phyloP scores from a whole-genome alignment of 1,140 invertebrate genomes.

The Hylaeus anthracinus region DNA sequence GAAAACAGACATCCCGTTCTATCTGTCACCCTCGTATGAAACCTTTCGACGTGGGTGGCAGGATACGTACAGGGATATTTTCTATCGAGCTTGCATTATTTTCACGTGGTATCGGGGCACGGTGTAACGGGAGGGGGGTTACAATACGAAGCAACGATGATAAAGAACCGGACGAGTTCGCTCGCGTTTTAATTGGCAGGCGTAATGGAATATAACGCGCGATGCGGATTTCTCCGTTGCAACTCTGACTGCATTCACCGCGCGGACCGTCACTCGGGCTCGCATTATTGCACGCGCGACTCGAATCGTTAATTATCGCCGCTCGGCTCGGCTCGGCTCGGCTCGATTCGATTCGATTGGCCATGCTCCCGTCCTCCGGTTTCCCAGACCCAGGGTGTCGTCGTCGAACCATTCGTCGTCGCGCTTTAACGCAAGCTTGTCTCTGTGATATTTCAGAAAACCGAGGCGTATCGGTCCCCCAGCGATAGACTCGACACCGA shows the following conservation, averaged over 20 bases:
- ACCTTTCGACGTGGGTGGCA: too few relatives aligned
- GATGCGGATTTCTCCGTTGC: neutral
- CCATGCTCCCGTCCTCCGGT: slow-evolving; percentile 3
- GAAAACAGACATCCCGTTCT: too few relatives aligned
- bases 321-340: neutral
- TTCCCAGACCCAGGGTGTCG: neutral
- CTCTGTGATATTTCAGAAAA: neutral
- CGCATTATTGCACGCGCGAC: slow-evolving; percentile 7
- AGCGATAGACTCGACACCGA: neutral
- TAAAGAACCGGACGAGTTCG: neutral
- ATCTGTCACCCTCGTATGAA: too few relatives aligned
- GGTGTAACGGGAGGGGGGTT: neutral
- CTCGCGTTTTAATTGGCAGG: slow-evolving; percentile 34
- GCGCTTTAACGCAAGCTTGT: neutral
- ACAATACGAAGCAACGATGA: neutral
- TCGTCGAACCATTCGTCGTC: neutral
- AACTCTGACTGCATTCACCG: neutral
- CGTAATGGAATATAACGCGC: slow-evolving; percentile 13
- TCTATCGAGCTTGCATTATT: neutral
- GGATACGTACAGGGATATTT: too few relatives aligned
- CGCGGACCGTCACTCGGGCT: neutral
- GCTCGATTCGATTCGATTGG: neutral
- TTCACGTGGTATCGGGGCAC: neutral
- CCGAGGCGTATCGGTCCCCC: neutral
- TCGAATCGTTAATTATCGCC: slow-evolving; percentile 33